Evolutionary conservation across 2,797 vertebrate genomes (phyloP).

Genomic region (Pseudomugil tenellus): DNA sequence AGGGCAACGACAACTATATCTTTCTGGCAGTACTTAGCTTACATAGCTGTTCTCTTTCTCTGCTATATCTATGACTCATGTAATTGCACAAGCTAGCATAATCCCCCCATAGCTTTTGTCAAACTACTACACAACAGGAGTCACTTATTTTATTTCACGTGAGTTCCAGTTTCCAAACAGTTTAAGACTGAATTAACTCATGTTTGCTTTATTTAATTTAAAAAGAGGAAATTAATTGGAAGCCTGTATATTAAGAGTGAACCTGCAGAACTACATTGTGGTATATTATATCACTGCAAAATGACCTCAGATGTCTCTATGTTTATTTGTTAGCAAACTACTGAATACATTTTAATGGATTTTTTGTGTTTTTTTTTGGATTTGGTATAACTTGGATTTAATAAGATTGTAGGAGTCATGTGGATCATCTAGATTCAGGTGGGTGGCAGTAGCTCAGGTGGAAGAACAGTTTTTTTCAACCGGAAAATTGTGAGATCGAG

Average conservation of each 20-base stretch:
- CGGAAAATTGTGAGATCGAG: too few relatives aligned
- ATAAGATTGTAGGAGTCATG: too few relatives aligned
- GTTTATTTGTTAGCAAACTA: too few relatives aligned
- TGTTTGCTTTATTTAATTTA: conserved; percentile 1
- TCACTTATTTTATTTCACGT: conserved; percentile 49
- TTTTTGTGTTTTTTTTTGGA: too few relatives aligned
- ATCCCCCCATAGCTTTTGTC: conserved; percentile 53
- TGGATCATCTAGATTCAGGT: too few relatives aligned
- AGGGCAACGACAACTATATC: conserved; percentile 25
- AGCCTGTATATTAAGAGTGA: conserved; percentile 2
- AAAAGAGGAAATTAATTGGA: conserved; percentile 1
- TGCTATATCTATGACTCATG: conserved; percentile 55
- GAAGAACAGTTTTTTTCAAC: too few relatives aligned
- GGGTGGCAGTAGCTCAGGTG: too few relatives aligned
- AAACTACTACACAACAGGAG: conserved; percentile 52
- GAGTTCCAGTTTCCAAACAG: conserved; percentile 37
- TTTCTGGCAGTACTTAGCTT: conserved; percentile 17
- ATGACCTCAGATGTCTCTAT: too few relatives aligned
- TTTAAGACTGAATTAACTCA: conserved; percentile 12
- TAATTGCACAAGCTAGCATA: conserved; percentile 51
- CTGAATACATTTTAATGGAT: too few relatives aligned
- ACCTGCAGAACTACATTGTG: not conserved
- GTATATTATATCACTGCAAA: not conserved
- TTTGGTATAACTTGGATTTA: too few relatives aligned
- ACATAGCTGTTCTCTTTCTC: conserved; percentile 1